Base-by-base conservation (phyloP, 1,140 invertebrate species). In the Caenorhabditis latens region DNA sequence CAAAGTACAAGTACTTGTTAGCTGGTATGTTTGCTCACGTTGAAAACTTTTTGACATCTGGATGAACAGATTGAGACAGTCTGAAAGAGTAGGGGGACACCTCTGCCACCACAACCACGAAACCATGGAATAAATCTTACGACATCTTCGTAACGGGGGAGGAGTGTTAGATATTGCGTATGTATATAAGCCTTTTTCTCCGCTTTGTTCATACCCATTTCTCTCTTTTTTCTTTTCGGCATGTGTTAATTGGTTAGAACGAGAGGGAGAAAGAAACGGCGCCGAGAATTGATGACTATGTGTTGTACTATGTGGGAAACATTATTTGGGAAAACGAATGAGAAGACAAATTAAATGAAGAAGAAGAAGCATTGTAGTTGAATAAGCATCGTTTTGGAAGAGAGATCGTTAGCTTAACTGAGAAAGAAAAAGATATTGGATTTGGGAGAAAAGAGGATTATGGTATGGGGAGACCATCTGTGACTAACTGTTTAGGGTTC, bases 271-370 rank as follows among this genome's bases (percentile, higher is more conserved):
- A n/a, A 16, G 21, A 21, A 8, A 24, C 8, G 24, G 19, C 5
- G n/a, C n/a, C 71, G 71, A 79, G 71, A 79, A 79, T 79, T 79
- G 71, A 79, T 79, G 71, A 79, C 46, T 40, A 21, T 40, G 9
- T 40, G 16, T 46, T 46, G 43, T 79, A 43, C n/a, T 13, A 53
- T 50, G 46, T 32, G 71, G 46, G 24, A 79, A 50, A 24, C 8
- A 24, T 13, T 53, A 4, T 19, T 9, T 11, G 65, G 8, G 42
- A 16, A 11, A 16, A 53, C 50, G 16, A 53, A 53, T 53, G 43
- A 53, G 46, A 43, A 79, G n/a, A 79, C 46, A 79, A 79, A 50
- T 50, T 50, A 79, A 50, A 42, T 21, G 71, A 79, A 67, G 63
- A 13, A 67, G 63, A 13, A 67, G 50, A 53, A 53, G 50, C 50